phyloP scores from a whole-genome alignment of 64 coral and sea anemone genomes.

The Acropora yongei region DNA sequence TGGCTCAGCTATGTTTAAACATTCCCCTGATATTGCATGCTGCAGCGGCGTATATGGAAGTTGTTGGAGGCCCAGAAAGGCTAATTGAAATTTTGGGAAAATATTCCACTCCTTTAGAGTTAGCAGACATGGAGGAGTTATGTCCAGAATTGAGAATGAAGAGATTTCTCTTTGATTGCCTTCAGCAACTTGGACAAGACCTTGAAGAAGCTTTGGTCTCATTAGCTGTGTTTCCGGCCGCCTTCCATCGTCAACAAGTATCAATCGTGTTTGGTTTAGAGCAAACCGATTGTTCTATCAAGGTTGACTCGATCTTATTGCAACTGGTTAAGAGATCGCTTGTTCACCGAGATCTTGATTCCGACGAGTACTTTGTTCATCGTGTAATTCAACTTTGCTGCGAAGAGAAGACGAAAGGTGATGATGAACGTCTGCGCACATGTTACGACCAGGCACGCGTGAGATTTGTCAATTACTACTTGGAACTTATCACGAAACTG shows the following conservation, averaged over 20 bases:
- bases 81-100: slow-evolving; percentile 6
- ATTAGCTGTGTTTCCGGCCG: slow-evolving; percentile 22
- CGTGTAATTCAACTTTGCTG: slow-evolving; percentile 36
- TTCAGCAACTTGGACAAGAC: background rate
- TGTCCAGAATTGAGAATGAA: slow-evolving; percentile 9
- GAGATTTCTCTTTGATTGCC: background rate
- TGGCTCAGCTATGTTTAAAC: slow-evolving; percentile 7
- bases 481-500: background rate
- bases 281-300: background rate
- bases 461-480: slow-evolving; percentile 16
- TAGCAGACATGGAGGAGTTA: background rate
- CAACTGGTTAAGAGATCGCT: slow-evolving; percentile 14
- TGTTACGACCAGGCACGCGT: slow-evolving; percentile 3
- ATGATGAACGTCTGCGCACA: background rate
- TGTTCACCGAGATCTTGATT: slow-evolving; percentile 2
- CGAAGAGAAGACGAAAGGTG: slow-evolving; percentile 6
- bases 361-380: slow-evolving; percentile 35
- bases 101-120: background rate
- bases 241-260: background rate
- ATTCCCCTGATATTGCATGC: slow-evolving; percentile 27
- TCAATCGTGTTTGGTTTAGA: background rate
- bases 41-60: slow-evolving; percentile 25
- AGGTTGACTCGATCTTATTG: background rate
- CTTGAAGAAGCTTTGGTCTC: slow-evolving; percentile 3
- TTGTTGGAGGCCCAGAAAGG: background rate